These are phyloP conservation scores for Empis livida DNA, from an alignment of 2,888 invertebrate species.

Conservation along the genomic window DNA sequence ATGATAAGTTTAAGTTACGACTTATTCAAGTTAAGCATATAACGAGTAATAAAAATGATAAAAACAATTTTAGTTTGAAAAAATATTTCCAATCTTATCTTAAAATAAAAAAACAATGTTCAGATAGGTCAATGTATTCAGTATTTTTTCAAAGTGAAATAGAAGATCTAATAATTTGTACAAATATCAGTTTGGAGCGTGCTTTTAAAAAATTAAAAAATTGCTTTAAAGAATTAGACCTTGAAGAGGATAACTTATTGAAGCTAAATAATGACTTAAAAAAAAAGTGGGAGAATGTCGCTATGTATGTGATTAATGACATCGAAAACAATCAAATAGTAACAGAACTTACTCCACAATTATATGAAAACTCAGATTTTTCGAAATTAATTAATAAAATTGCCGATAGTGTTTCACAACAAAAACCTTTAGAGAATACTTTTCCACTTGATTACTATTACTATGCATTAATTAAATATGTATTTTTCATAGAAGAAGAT, in stretches of 20 bases:
- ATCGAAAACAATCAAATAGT: background rate
- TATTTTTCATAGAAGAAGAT: background rate
- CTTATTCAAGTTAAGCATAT: conserved; percentile 2
- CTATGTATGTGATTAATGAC: background rate
- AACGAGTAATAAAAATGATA: background rate
- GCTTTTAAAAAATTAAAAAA: too few relatives aligned
- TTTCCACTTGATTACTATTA: background rate
- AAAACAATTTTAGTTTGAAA: background rate
- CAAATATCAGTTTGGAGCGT: background rate
- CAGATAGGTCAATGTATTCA: background rate
- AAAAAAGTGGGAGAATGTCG: background rate
- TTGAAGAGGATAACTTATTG: too few relatives aligned
- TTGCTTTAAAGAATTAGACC: too few relatives aligned
- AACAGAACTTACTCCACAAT: background rate
- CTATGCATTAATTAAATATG: background rate
- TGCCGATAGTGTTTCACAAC: background rate
- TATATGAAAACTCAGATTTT: background rate
- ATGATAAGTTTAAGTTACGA: background rate
- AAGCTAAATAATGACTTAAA: background rate
- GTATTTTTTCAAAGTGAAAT: background rate
- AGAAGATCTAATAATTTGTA: background rate
- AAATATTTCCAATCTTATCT: conserved; percentile 3
- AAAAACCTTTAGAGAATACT: background rate
- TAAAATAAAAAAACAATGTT: background rate
- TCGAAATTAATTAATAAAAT: background rate